These are phyloP conservation scores for Cyclura pinguis DNA, from an alignment of 2,797 vertebrate species.

Conservation along the genomic window DNA sequence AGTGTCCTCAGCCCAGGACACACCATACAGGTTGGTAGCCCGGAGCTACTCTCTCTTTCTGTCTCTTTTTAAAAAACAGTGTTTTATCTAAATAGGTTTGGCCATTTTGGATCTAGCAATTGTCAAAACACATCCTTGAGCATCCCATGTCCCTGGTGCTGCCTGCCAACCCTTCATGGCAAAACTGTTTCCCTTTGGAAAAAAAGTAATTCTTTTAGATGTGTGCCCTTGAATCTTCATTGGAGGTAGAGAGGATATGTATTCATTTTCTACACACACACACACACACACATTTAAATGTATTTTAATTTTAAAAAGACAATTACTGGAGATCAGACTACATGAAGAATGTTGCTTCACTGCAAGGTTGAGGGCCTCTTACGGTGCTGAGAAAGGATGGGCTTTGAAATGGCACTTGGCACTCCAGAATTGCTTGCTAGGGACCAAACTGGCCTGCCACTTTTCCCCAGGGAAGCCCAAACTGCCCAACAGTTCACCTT, in stretches of 20 bases:
- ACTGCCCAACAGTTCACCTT: slow-evolving; percentile 18
- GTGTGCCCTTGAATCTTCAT: not conserved
- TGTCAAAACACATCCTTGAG: slow-evolving; percentile 54
- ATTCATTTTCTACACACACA: not conserved
- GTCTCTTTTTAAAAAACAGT: slow-evolving; percentile 31
- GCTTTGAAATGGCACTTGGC: slow-evolving; percentile 14
- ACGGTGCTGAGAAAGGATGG: slow-evolving; percentile 38
- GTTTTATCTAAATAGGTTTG: slow-evolving; percentile 44
- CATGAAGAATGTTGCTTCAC: slow-evolving; percentile 34
- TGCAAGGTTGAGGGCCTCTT: slow-evolving; percentile 21
- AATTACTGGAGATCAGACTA: slow-evolving; percentile 41
- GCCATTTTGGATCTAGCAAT: slow-evolving; percentile 22
- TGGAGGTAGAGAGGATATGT: not conserved
- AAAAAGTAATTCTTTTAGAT: slow-evolving; percentile 23
- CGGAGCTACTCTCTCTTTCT: slow-evolving; percentile 15
- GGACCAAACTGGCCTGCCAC: not conserved
- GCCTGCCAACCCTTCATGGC: slow-evolving; percentile 4
- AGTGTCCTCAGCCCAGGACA: slow-evolving; percentile 34
- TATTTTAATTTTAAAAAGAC: slow-evolving; percentile 40
- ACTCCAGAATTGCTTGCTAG: slow-evolving; percentile 21
- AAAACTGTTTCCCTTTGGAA: slow-evolving; percentile 36
- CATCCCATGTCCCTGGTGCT: not conserved
- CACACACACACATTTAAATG: not conserved
- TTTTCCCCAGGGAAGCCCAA: not conserved
- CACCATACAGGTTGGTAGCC: slow-evolving; percentile 44